Conservation (phyloP, 2,797 vertebrate species). For the Octomys mimax region DNA sequence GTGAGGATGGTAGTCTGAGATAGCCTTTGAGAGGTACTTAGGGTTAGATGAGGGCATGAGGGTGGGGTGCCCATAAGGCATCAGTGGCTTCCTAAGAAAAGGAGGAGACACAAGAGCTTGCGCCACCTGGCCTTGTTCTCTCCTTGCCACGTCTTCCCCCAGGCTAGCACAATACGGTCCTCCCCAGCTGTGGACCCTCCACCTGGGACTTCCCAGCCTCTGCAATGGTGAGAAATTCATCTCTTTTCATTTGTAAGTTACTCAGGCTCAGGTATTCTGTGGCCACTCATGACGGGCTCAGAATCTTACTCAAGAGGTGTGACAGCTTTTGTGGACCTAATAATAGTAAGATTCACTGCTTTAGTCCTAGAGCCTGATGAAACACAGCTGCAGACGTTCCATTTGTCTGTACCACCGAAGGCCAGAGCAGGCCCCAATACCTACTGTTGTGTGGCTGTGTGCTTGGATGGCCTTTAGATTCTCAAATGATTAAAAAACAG, state of each 20-base stretch:
- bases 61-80: rapidly evolving
- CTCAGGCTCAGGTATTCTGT: background rate
- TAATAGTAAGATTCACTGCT: background rate
- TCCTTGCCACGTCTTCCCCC: too few species aligned
- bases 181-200: background rate
- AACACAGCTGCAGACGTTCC: background rate
- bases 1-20: background rate
- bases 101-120: background rate
- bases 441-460: background rate
- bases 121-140: background rate
- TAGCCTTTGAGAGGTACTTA: background rate
- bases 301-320: background rate
- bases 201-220: background rate
- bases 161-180: background rate
- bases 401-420: background rate
- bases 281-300: background rate
- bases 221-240: background rate
- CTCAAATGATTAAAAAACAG: background rate
- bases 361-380: background rate
- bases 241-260: background rate
- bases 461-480: conserved; percentile 18
- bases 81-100: background rate
- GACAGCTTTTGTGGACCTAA: background rate
- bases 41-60: background rate
- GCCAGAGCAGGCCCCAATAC: background rate